These are phyloP conservation scores for Drosophila kanapiae DNA, from an alignment of 1,140 invertebrate genomes.

Conservation along the genomic window DNA sequence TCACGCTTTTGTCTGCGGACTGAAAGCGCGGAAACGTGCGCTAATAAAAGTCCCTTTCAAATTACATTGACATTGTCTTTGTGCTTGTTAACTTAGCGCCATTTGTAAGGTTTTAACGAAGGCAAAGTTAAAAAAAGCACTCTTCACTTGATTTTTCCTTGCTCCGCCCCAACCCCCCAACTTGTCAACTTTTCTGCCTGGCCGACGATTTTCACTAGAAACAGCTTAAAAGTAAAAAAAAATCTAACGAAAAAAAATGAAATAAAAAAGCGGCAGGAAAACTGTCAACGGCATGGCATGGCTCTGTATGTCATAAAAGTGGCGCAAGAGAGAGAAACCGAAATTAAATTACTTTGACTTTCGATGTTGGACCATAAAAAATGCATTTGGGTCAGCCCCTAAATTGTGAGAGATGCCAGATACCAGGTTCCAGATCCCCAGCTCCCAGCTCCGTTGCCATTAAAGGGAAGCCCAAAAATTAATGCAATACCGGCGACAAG, in stretches of 20 bases:
- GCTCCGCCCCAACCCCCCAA: no score
- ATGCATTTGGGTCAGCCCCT: constrained; percentile 52
- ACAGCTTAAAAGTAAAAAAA: constrained; percentile 31
- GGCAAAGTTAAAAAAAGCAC: constrained; percentile 50
- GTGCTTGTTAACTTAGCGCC: constrained; percentile 46
- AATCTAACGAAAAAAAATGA: constrained; percentile 35
- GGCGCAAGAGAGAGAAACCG: constrained; percentile 36
- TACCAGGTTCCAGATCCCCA: neutral
- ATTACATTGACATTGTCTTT: constrained; percentile 49
- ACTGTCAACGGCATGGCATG: constrained; percentile 48
- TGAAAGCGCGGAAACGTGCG: constrained; percentile 24
- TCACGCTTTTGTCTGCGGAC: constrained; percentile 40
- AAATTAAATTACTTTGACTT: constrained; percentile 67
- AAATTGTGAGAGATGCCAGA: constrained; percentile 25
- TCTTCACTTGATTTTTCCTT: constrained; percentile 53
- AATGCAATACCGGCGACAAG: constrained; percentile 37
- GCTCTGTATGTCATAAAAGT: constrained; percentile 37
- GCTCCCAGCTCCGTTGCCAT: constrained; percentile 10
- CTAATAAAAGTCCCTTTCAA: constrained; percentile 60
- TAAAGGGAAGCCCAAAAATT: constrained; percentile 38
- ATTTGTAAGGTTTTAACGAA: constrained; percentile 58
- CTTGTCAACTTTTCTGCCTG: constrained; percentile 30
- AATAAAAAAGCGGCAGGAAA: constrained; percentile 35
- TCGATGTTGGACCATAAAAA: constrained; percentile 48
- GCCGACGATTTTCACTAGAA: constrained; percentile 31